phyloP scores from a whole-genome alignment of 2,797 vertebrate genomes.

The Cichlasoma orientale region DNA sequence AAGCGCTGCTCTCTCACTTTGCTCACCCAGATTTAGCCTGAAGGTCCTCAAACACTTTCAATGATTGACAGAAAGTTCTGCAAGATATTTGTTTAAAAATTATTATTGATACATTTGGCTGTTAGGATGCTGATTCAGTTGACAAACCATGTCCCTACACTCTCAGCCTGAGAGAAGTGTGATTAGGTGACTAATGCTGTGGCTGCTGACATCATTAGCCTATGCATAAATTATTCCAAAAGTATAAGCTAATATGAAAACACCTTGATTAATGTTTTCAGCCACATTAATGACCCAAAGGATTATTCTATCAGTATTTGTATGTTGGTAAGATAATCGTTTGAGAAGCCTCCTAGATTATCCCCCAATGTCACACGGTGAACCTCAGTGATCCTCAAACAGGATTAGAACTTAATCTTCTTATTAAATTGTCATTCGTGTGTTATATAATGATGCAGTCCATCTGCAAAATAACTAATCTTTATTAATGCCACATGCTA shows the following conservation, averaged over 20 bases:
- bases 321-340: slow-evolving; percentile 25
- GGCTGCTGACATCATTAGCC: not conserved
- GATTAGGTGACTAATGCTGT: not conserved
- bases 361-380: slow-evolving; percentile 31
- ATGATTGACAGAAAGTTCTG: not conserved
- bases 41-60: not conserved
- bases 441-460: slow-evolving; percentile 9
- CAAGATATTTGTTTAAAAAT: not conserved
- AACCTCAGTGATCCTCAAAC: slow-evolving; percentile 44
- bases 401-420: slow-evolving; percentile 59
- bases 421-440: slow-evolving; percentile 55
- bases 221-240: not conserved
- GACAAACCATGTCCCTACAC: not conserved
- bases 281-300: not conserved
- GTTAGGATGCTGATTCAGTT: not conserved
- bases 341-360: slow-evolving; percentile 41
- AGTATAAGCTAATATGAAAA: slow-evolving; percentile 10
- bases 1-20: not conserved
- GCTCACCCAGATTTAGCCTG: not conserved
- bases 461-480: slow-evolving; percentile 8
- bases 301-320: slow-evolving; percentile 28
- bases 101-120: not conserved
- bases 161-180: not conserved
- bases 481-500: slow-evolving; percentile 23
- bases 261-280: not conserved